phyloP scores from a whole-genome alignment of 2,113 vertebrate species.

The Toxotes chatareus region DNA sequence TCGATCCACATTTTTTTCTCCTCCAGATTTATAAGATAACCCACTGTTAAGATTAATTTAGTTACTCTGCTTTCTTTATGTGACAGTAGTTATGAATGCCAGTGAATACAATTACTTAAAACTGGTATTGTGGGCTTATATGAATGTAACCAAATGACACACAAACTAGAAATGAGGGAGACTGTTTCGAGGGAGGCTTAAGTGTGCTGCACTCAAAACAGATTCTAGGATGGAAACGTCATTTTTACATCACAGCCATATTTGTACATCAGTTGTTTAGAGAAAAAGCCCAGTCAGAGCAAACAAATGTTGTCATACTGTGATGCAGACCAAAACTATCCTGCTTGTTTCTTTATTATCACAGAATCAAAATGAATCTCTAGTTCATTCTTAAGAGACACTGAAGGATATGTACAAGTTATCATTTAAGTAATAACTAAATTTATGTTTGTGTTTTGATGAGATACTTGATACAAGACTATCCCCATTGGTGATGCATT shows the following conservation, averaged over 20 bases:
- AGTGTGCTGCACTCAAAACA: background rate
- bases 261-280: background rate
- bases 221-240: background rate
- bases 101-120: background rate
- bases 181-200: background rate
- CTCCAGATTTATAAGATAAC: background rate
- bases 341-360: background rate
- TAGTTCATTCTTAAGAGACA: constrained; percentile 1
- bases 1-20: constrained; percentile 6
- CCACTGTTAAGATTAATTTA: constrained; percentile 2
- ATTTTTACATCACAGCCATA: background rate
- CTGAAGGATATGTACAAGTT: background rate
- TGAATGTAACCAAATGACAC: background rate
- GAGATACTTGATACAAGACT: no score
- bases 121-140: background rate
- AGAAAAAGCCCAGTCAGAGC: background rate
- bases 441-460: no score
- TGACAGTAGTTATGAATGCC: constrained; percentile 2
- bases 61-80: background rate
- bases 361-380: background rate
- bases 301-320: background rate
- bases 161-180: background rate
- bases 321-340: background rate
- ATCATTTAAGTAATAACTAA: no score
- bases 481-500: no score